Evolutionary conservation across 2,888 invertebrate species (phyloP).

Genomic region (Trichopoda pennipes): DNA sequence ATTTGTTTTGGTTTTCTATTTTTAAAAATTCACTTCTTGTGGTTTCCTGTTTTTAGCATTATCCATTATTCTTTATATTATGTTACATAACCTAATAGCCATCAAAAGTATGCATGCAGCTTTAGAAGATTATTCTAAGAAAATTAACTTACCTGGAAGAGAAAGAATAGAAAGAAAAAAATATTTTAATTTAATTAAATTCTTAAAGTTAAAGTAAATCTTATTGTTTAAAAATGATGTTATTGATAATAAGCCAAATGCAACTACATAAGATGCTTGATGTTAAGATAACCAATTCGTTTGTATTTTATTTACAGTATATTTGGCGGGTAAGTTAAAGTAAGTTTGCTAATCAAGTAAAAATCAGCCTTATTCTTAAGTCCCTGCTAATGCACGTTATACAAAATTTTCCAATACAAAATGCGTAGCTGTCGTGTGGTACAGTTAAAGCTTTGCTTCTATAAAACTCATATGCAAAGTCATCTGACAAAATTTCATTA

Average conservation of each 20-base stretch:
- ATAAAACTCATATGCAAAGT: too few relatives aligned
- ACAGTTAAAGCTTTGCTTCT: too few relatives aligned
- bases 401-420: too few relatives aligned
- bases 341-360: neutral
- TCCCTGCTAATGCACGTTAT: too few relatives aligned
- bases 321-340: neutral
- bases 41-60: neutral
- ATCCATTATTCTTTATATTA: neutral
- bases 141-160: slow-evolving; percentile 51
- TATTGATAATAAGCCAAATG: slow-evolving; percentile 24
- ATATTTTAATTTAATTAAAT: neutral
- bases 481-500: too few relatives aligned
- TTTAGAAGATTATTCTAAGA: neutral
- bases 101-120: neutral
- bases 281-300: neutral
- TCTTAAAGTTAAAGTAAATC: neutral
- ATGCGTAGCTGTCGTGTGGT: too few relatives aligned
- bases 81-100: neutral
- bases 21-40: neutral
- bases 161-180: slow-evolving; percentile 14
- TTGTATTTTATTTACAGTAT: neutral
- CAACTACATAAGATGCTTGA: slow-evolving; percentile 27
- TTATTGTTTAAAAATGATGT: neutral
- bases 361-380: slow-evolving; percentile 6
- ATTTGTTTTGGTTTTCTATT: neutral